A percentile compares a stretch with the other conserved stretches of the same genome.
Evolutionary conservation across 2,888 invertebrate species (phyloP).

Genomic region (Gonocerus acuteangulatus): DNA sequence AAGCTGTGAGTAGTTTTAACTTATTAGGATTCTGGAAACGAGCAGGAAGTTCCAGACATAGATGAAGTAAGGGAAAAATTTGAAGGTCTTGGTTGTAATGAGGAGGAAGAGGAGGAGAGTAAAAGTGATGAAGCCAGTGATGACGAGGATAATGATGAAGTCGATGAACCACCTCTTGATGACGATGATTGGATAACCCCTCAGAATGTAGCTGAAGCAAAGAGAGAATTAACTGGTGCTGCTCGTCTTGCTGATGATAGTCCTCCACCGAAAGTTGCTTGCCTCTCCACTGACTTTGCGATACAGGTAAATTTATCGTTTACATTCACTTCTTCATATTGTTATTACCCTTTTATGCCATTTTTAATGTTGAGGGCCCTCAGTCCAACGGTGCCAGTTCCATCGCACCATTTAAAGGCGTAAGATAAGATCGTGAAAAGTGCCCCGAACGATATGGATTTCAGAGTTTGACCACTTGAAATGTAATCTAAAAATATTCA

Average conservation of each 20-base stretch:
- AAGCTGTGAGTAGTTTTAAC: too few relatives aligned
- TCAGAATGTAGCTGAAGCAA: constrained; percentile 66
- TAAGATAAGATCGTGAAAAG: too few relatives aligned
- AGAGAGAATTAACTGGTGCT: constrained; percentile 61
- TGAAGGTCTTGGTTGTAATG: background rate
- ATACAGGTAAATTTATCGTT: constrained; percentile 69
- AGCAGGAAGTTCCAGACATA: constrained; percentile 34
- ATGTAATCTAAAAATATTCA: too few relatives aligned
- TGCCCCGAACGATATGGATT: too few relatives aligned
- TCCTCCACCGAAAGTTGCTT: constrained; percentile 69
- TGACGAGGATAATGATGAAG: constrained; percentile 8
- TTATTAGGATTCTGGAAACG: constrained; percentile 22
- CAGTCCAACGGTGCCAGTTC: too few relatives aligned
- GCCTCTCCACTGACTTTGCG: constrained; percentile 94
- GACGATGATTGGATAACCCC: constrained; percentile 79
- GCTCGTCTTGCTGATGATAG: constrained; percentile 56
- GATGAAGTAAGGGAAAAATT: constrained; percentile 21
- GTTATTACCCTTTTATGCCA: too few relatives aligned
- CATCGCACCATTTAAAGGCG: background rate
- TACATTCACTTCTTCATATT: too few relatives aligned
- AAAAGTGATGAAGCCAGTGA: constrained; percentile 21
- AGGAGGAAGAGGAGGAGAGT: background rate
- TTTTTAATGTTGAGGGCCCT: too few relatives aligned
- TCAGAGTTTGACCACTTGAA: too few relatives aligned
- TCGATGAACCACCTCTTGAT: constrained; percentile 40